phyloP scores from a whole-genome alignment of 64 coral and sea anemone genomes.

The Exaiptasia diaphana region DNA sequence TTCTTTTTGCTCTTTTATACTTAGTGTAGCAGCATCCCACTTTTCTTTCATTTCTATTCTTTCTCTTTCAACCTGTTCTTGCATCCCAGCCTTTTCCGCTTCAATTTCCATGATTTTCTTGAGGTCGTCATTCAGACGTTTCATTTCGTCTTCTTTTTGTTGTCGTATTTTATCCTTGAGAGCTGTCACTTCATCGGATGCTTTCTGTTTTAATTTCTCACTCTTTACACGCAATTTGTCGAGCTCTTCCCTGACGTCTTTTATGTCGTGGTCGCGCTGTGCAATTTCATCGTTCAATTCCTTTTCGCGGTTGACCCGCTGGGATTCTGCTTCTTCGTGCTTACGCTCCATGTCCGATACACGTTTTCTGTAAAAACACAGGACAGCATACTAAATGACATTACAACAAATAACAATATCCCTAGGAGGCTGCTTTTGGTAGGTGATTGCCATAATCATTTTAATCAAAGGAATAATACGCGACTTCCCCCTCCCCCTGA shows the following conservation, averaged over 20 bases:
- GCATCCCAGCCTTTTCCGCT: constrained; percentile 60
- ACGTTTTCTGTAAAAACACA: constrained; percentile 53
- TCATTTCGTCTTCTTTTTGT: constrained; percentile 85
- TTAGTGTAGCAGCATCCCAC: constrained; percentile 58
- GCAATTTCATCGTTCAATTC: constrained; percentile 83
- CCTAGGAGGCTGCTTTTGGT: no score
- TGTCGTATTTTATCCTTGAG: constrained; percentile 72
- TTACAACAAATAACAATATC: no score
- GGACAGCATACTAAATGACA: no score
- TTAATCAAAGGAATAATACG: no score
- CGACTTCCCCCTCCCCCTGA: no score
- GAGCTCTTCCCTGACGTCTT: constrained; percentile 57
- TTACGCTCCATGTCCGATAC: constrained; percentile 64
- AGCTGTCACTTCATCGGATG: constrained; percentile 62
- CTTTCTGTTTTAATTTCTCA: constrained; percentile 64
- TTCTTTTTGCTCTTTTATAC: constrained; percentile 52
- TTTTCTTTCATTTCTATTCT: constrained; percentile 44
- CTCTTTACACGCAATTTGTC: constrained; percentile 67
- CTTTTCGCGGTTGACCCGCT: constrained; percentile 48
- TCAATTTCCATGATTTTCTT: constrained; percentile 72
- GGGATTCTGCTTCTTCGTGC: constrained; percentile 65
- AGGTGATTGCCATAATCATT: no score
- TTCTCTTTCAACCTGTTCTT: constrained; percentile 52
- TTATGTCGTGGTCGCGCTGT: constrained; percentile 59
- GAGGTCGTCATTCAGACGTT: constrained; percentile 62